phyloP scores from a whole-genome alignment of 53 echinoderm and acorn worm genomes.

The Crossaster papposus region DNA sequence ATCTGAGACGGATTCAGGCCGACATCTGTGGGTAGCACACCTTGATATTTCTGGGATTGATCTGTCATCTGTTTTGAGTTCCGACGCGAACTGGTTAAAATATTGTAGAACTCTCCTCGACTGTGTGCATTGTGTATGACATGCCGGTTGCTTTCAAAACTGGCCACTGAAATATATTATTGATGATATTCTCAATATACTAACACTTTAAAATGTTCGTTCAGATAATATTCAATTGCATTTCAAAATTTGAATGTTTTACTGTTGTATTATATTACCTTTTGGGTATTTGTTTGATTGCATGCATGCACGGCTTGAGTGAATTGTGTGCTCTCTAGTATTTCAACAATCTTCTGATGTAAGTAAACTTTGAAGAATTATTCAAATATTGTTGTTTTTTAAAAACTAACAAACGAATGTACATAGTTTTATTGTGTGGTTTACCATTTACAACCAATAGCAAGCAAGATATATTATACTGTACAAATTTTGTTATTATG shows the following conservation, averaged over 20 bases:
- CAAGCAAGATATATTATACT: background rate
- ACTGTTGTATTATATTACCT: background rate
- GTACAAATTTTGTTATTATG: conserved; percentile 6
- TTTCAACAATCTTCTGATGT: conserved; percentile 6
- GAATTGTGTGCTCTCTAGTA: conserved; percentile 14
- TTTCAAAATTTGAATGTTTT: background rate
- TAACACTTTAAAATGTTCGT: background rate
- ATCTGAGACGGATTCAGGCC: too few species aligned
- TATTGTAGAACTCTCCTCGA: background rate
- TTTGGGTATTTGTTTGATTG: background rate
- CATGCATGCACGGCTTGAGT: background rate
- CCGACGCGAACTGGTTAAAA: too few species aligned
- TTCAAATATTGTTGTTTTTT: conserved; percentile 23
- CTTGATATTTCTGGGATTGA: too few species aligned
- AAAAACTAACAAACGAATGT: conserved; percentile 1
- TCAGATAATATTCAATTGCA: background rate
- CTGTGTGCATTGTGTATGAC: too few species aligned
- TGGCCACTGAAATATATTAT: background rate
- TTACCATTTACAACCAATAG: background rate
- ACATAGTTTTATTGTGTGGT: conserved; percentile 8
- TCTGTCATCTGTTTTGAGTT: too few species aligned
- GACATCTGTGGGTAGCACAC: too few species aligned
- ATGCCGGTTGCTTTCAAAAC: background rate
- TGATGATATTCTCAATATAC: background rate
- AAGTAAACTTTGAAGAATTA: conserved; percentile 29